phyloP scores from a whole-genome alignment of 2,113 vertebrate genomes.

The Antigone vipio region DNA sequence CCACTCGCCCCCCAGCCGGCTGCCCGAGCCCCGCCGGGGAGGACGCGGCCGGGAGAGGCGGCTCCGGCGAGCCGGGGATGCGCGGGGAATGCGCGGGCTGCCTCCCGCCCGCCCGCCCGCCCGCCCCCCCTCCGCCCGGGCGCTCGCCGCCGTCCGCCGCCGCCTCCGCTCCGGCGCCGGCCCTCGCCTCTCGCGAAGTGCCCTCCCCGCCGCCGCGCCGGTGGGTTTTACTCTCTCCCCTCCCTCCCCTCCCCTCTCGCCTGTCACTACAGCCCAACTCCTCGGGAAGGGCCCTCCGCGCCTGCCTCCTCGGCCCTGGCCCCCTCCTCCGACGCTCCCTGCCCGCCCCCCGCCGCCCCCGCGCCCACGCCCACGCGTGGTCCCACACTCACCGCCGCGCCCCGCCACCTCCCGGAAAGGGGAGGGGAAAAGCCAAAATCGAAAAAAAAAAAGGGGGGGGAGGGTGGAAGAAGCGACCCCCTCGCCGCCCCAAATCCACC shows the following conservation, averaged over 20 bases:
- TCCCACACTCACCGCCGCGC: background rate
- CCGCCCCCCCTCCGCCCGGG: background rate
- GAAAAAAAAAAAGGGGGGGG: too few relatives aligned
- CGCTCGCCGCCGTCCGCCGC: background rate
- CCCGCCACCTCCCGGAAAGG: background rate
- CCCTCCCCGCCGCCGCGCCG: constrained; percentile 10
- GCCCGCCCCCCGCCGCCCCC: background rate
- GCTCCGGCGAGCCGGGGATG: background rate
- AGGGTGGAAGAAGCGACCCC: too few relatives aligned
- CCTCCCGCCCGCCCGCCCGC: background rate
- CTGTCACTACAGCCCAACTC: background rate
- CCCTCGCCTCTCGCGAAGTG: background rate
- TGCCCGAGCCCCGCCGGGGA: background rate
- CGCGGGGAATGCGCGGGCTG: background rate
- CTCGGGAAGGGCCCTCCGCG: background rate
- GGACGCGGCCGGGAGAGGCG: background rate
- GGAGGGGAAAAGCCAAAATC: background rate
- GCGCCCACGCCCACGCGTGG: constrained; percentile 1
- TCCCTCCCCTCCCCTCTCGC: background rate
- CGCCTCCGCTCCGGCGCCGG: background rate
- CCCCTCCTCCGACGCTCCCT: constrained; percentile 51
- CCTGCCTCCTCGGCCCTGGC: constrained; percentile 57
- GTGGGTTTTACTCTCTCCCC: background rate
- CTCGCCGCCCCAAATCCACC: background rate
- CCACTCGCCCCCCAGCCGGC: background rate